Evolutionary conservation across 2,113 vertebrate species (phyloP).

Genomic region (Probosciger aterrimus): DNA sequence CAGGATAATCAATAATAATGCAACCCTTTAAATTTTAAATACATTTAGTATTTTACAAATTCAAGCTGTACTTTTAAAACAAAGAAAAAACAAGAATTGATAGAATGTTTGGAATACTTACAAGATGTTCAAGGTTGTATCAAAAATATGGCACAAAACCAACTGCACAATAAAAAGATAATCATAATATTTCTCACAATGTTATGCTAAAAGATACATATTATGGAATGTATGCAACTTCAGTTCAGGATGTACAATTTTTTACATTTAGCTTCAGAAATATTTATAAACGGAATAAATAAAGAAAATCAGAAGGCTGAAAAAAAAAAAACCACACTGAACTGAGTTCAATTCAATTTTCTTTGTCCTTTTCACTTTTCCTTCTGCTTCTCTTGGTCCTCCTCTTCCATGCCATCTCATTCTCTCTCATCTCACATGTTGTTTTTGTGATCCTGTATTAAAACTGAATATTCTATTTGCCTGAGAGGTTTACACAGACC

Average conservation of each 20-base stretch:
- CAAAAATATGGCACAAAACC: not conserved
- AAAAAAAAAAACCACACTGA: not conserved
- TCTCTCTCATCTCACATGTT: not conserved
- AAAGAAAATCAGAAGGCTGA: not conserved
- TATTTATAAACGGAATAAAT: not conserved
- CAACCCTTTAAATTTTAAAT: not conserved
- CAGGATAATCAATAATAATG: not conserved
- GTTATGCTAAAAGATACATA: not conserved
- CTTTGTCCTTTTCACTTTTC: not conserved
- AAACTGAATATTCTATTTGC: not conserved
- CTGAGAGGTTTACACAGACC: not conserved
- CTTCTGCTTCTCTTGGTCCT: not conserved
- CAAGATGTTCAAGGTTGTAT: not conserved
- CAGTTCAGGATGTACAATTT: not conserved
- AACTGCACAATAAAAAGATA: not conserved
- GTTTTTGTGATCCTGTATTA: not conserved
- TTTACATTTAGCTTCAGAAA: not conserved
- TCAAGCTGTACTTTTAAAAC: not conserved
- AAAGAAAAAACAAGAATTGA: not conserved
- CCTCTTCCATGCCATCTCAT: not conserved
- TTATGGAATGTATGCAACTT: not conserved
- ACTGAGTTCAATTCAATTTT: not conserved
- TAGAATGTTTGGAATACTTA: not conserved
- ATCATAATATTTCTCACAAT: not conserved
- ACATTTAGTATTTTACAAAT: not conserved